Base-by-base conservation (phyloP, 2,888 invertebrate genomes). In the Diploptera punctata region DNA sequence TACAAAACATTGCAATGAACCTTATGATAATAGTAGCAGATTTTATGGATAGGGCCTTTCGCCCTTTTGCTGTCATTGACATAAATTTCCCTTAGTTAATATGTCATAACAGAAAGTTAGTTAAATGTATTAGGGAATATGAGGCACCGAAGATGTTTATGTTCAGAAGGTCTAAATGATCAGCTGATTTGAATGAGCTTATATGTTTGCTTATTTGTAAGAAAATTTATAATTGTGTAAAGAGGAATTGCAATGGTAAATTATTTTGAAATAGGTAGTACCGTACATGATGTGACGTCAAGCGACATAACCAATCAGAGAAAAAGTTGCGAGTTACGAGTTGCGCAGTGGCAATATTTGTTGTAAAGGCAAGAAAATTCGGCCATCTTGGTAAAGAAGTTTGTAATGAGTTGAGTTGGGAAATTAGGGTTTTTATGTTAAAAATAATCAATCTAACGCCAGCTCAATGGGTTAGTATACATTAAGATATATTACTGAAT, bases 341-440 rank as follows among this genome's bases (percentile, higher is more conserved):
- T 77, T 79, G 79, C 79, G 79, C 79, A 77, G 76, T 76, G 77
- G 75, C 76, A 75, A 72, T 76, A 78, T 78, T 78, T 78, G 76
- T 77, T 77, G 77, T 78, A 76, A 19, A 77, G 77, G 77, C 75
- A 76, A 76, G 76, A 76, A 74, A 75, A 77, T 76, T 78, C 79
- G 77, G 78, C 79, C 79, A 79, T 79, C 78, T 79, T 79, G 79
- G 74, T 76, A 76, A 76, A 71, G 76, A 76, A 76, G 77, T 44
- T 76, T 76, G 77, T 77, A 76, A 77, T 77, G 76, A 76, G 75
- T 76, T 76, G 75, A 77, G 75, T 75, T 74, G 74, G 73, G 75
- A 74, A 75, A 70, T 72, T 72, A 70, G 73, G 74, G 70, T n/a
- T 71, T 77, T 77, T 76, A 76, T 77, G 76, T 75, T 73, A 68